phyloP scores from a whole-genome alignment of 2,113 vertebrate species.

The Anguilla rostrata region DNA sequence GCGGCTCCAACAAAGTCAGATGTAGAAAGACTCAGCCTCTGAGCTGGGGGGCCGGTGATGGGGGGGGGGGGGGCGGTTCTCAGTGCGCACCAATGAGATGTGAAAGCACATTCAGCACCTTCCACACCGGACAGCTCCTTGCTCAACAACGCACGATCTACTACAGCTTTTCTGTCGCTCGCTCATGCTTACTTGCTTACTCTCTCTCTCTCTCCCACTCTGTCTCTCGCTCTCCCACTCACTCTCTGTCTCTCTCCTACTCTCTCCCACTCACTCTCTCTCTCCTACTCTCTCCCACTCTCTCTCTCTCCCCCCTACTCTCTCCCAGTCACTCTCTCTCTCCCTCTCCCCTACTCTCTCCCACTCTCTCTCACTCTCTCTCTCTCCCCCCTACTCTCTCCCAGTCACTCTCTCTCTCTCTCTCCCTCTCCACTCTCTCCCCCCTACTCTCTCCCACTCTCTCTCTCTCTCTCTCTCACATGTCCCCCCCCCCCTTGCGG shows the following conservation, averaged over 20 bases:
- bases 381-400: too few relatives aligned
- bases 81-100: too few relatives aligned
- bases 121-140: conserved; percentile 1
- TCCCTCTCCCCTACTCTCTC: too few relatives aligned
- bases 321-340: not conserved
- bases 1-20: too few relatives aligned
- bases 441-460: conserved; percentile 26
- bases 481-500: not conserved
- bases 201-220: conserved; percentile 8
- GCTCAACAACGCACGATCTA: not conserved
- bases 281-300: not conserved
- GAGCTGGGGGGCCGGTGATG: not conserved
- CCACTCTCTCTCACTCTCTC: not conserved
- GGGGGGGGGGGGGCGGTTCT: not conserved
- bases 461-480: not conserved
- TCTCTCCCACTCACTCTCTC: not conserved
- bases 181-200: conserved; percentile 1
- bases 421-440: too few relatives aligned
- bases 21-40: not conserved
- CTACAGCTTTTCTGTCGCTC: not conserved
- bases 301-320: not conserved
- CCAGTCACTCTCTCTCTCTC: too few relatives aligned
- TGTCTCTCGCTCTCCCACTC: not conserved
- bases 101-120: not conserved
- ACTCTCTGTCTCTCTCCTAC: conserved; percentile 10